phyloP scores from a whole-genome alignment of 2,888 invertebrate species.

The Minunthozetes semirufus region DNA sequence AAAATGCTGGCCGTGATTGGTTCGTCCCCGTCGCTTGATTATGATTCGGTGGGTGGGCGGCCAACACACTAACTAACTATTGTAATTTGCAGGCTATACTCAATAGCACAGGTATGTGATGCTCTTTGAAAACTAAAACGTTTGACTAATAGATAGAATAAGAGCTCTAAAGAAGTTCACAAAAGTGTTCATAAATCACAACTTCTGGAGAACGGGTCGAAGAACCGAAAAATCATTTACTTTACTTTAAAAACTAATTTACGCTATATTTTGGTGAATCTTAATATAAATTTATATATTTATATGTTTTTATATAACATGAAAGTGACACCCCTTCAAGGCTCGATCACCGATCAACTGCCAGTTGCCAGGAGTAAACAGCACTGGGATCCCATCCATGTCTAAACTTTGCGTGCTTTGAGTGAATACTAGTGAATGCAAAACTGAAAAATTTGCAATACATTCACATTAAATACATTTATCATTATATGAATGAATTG shows the following conservation, averaged over 20 bases:
- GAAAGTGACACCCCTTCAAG: slow-evolving; percentile 28
- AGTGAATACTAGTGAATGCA: neutral
- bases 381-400: slow-evolving; percentile 11
- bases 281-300: slow-evolving; percentile 4
- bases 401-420: slow-evolving; percentile 28
- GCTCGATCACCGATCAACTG: neutral
- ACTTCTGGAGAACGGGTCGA: neutral
- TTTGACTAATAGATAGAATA: slow-evolving; percentile 4
- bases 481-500: slow-evolving; percentile 17
- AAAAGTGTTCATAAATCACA: slow-evolving; percentile 17
- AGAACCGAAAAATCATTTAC: slow-evolving; percentile 5
- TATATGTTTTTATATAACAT: neutral
- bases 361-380: neutral
- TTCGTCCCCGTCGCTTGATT: slow-evolving; percentile 29
- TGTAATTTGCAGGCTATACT: neutral
- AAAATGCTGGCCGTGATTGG: slow-evolving; percentile 26
- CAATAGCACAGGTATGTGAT: too few relatives aligned
- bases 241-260: slow-evolving; percentile 27
- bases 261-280: neutral
- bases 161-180: neutral
- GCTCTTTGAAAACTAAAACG: neutral
- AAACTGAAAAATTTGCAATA: slow-evolving; percentile 20
- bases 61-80: slow-evolving; percentile 17
- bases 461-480: slow-evolving; percentile 20
- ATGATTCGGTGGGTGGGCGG: slow-evolving; percentile 31